Base-by-base conservation (phyloP, 2,888 invertebrate genomes). In the Atherix ibis region DNA sequence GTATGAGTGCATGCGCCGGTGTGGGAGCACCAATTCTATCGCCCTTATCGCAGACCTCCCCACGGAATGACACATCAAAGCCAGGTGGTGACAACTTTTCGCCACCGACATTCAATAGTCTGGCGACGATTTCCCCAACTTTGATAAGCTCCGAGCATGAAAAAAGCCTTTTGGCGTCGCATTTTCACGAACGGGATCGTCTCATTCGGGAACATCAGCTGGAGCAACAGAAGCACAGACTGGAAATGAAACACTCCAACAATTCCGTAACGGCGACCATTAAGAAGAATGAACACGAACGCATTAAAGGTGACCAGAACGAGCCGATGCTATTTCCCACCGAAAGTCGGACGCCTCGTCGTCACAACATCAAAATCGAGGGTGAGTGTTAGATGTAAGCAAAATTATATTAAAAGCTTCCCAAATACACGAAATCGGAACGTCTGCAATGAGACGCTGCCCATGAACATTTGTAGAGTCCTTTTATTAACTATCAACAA, bases 141-240 rank as follows among this genome's bases (percentile, higher is more conserved):
- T 35, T 28, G 34, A 39, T 22, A 40, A 43, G 31, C 22, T 36
- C 40, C 10, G 45, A 47, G 14, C 45, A 42, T 37, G 57, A 50
- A 40, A 49, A 59, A 36, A 54, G 54, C 43, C 43, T 52, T 38
- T 55, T 60, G 41, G 57, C 58, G 33, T 52, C 52, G 40, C 60
- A 57, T 41, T 58, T 58, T 42, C 57, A 59, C 45, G 60, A 60
- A 50, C 52, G 62, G 43, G 62, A 60, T 50, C 61, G 62, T 39
- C 55, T 55, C 41, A 60, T 60, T 49, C 51, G 56, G 42, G 56
- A 58, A 41, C 62, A 60, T 46, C 60, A 60, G 45, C 49, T 59
- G 45, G 56, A 56, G 39, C 57, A 60, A 42, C 58, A 44, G 36
- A 44, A 44, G 36, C 42, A 46, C 27, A 41, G 39, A 31, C 41